Percentiles rank a stretch among this genome's conserved stretches.
phyloP scores from a whole-genome alignment of 2,797 vertebrate genomes.

The Chaetophractus vellerosus region DNA sequence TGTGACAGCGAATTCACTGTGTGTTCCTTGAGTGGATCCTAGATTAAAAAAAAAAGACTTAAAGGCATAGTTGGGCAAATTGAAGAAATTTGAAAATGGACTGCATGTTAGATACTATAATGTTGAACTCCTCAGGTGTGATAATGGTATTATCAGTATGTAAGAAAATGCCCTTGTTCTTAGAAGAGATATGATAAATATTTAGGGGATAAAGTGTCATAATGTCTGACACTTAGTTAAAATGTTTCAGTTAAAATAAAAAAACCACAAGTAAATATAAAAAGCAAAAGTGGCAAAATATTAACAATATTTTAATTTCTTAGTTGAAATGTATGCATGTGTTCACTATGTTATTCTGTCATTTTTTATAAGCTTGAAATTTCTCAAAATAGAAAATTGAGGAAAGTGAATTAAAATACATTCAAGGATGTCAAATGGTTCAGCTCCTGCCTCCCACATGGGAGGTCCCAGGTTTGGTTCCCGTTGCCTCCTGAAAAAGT shows the following conservation, averaged over 20 bases:
- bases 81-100: constrained; percentile 19
- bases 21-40: neutral
- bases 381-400: constrained; percentile 32
- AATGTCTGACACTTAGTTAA: neutral
- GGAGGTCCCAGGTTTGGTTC: too few species aligned
- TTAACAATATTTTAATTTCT: neutral
- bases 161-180: neutral
- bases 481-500: too few species aligned
- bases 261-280: neutral
- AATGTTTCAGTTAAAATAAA: neutral
- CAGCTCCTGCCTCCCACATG: too few species aligned
- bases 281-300: neutral
- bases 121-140: neutral
- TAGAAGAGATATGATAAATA: neutral
- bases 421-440: neutral
- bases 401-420: constrained; percentile 7
- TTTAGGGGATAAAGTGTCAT: neutral
- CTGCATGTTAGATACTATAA: neutral
- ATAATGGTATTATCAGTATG: neutral
- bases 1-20: neutral
- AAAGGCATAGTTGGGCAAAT: neutral
- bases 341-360: neutral
- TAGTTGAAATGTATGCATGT: neutral
- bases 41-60: neutral
- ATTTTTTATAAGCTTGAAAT: neutral